phyloP scores from a whole-genome alignment of 2,113 vertebrate species.

The Poicephalus meyeri region DNA sequence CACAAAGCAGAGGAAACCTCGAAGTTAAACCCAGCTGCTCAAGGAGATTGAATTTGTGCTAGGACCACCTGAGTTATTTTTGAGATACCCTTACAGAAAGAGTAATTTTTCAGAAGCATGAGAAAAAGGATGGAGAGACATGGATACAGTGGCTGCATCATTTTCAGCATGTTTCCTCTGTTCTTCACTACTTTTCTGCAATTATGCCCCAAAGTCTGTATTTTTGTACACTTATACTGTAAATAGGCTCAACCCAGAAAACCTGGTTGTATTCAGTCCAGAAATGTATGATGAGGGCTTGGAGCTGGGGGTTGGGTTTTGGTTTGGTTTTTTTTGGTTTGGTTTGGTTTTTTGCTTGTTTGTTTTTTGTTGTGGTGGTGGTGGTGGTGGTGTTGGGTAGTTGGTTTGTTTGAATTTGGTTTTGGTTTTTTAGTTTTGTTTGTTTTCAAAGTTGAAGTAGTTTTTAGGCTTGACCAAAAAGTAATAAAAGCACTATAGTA shows the following conservation, averaged over 20 bases:
- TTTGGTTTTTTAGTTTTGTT: neutral
- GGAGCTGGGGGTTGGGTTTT: neutral
- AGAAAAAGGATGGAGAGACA: neutral
- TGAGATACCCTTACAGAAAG: neutral
- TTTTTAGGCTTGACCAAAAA: neutral
- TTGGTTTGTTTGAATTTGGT: too few species aligned
- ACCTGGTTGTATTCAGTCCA: neutral
- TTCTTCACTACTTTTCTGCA: neutral
- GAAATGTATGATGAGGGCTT: neutral
- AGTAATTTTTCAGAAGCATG: neutral
- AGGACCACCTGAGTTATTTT: neutral
- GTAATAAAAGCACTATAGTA: neutral
- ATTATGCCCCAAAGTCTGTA: rapidly evolving
- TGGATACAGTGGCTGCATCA: neutral
- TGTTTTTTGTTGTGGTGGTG: neutral
- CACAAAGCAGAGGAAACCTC: neutral
- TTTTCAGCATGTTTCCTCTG: neutral
- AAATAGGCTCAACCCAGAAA: neutral
- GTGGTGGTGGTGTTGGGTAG: neutral
- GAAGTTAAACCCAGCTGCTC: neutral
- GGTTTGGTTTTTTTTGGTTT: neutral
- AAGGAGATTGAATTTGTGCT: neutral
- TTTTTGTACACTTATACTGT: neutral
- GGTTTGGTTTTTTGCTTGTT: neutral
- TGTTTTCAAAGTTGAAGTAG: neutral